phyloP scores from a whole-genome alignment of 2,113 vertebrate species.

The Dunckerocampus dactyliophorus region DNA sequence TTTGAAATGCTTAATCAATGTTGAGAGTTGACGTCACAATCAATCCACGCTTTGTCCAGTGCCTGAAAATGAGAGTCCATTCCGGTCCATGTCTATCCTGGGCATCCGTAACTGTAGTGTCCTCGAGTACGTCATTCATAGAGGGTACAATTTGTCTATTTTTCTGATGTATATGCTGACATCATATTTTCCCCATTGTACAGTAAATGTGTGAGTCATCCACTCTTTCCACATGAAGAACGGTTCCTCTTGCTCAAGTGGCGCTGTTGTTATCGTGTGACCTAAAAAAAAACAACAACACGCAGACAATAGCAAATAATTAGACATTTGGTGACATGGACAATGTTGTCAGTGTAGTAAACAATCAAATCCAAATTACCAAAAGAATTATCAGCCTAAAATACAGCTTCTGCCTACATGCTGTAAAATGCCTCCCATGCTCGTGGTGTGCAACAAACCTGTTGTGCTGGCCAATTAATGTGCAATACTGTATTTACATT shows the following conservation, averaged over 20 bases:
- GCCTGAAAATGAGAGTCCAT: conserved; percentile 31
- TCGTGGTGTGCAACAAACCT: too few species aligned
- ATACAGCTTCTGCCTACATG: too few species aligned
- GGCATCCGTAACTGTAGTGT: conserved; percentile 36
- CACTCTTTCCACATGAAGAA: conserved; percentile 44
- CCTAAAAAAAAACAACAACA: conserved; percentile 68
- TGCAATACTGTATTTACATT: too few species aligned
- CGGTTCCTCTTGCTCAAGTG: conserved; percentile 37
- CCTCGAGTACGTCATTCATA: conserved; percentile 24
- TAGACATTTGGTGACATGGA: not conserved
- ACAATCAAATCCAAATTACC: too few species aligned
- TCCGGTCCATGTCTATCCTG: conserved; percentile 43
- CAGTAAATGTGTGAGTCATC: conserved; percentile 52
- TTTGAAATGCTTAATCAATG: conserved; percentile 39
- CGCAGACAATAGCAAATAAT: conserved; percentile 4
- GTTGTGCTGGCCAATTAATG: too few species aligned
- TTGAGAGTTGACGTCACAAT: conserved; percentile 15
- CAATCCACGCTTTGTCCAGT: conserved; percentile 27
- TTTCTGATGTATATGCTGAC: conserved; percentile 49
- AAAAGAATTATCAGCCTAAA: too few species aligned
- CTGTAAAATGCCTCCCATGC: too few species aligned
- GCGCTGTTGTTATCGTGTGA: conserved; percentile 88
- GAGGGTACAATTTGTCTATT: conserved; percentile 46
- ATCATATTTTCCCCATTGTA: conserved; percentile 26
- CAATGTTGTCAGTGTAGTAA: too few species aligned